Conservation (phyloP, 2,113 vertebrate genomes). For the Stigmatopora nigra region DNA sequence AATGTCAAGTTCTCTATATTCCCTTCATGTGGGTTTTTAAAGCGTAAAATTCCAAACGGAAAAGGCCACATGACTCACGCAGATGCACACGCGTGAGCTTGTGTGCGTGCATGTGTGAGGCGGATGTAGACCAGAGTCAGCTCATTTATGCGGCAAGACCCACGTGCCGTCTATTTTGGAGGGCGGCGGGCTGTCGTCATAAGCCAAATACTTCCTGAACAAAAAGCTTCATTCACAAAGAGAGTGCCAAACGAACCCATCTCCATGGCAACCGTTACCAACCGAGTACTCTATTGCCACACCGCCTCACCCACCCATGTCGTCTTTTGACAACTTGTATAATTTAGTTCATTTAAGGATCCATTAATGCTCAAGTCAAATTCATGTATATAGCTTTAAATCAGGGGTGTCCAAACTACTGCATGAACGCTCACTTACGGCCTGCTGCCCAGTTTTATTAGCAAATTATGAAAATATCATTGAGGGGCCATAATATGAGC, state of each 20-base stretch:
- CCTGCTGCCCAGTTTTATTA: too few species aligned
- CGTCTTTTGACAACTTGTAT: slow-evolving; percentile 42
- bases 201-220: slow-evolving; percentile 64
- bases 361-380: background rate
- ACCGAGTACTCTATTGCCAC: background rate
- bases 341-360: background rate
- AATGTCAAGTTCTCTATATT: slow-evolving; percentile 45
- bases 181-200: slow-evolving; percentile 60
- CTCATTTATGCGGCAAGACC: slow-evolving; percentile 13
- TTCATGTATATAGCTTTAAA: too few species aligned
- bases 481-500: too few species aligned
- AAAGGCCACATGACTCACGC: slow-evolving; percentile 63
- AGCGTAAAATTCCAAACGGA: slow-evolving; percentile 39
- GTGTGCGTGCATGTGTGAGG: slow-evolving; percentile 25
- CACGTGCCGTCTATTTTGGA: slow-evolving; percentile 48
- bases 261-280: slow-evolving; percentile 49
- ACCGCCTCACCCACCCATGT: slow-evolving; percentile 28
- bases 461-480: too few species aligned
- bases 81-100: slow-evolving; percentile 35
- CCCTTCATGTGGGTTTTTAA: slow-evolving; percentile 45
- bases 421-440: too few species aligned
- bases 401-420: too few species aligned
- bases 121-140: slow-evolving; percentile 39
- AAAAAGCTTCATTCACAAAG: slow-evolving; percentile 67
- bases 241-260: slow-evolving; percentile 60